A percentile compares a stretch with the other conserved stretches of the same genome.
These are phyloP conservation scores for Notarius quadriscutis DNA, from an alignment of 2,113 vertebrate genomes.

Conservation along the genomic window DNA sequence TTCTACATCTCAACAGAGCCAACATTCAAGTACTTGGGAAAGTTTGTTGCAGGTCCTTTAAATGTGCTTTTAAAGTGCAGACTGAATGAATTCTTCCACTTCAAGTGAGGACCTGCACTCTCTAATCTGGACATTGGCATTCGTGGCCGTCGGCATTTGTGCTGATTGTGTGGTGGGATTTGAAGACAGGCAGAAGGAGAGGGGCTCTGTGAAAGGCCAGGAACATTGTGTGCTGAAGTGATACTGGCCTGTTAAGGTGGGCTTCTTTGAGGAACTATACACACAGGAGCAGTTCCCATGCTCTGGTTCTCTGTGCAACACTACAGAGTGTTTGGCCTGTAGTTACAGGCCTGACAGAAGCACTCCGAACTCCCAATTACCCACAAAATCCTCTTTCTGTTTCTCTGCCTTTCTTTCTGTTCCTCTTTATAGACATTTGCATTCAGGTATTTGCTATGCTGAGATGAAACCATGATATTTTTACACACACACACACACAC, in stretches of 20 bases:
- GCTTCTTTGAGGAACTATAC: slow-evolving; percentile 47
- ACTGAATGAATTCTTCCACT: slow-evolving; percentile 43
- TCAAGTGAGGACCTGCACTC: background rate
- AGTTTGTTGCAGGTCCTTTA: slow-evolving; percentile 48
- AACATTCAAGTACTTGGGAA: slow-evolving; percentile 46
- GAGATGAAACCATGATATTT: background rate
- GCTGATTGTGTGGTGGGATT: slow-evolving; percentile 49
- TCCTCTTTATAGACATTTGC: background rate
- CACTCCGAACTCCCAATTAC: slow-evolving; percentile 44
- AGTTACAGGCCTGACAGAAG: slow-evolving; percentile 44
- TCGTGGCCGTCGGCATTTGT: slow-evolving; percentile 36
- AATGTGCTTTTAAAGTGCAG: slow-evolving; percentile 43
- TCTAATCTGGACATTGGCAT: slow-evolving; percentile 59
- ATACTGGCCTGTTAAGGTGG: slow-evolving; percentile 49
- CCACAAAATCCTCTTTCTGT: slow-evolving; percentile 32
- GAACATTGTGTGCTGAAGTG: slow-evolving; percentile 42
- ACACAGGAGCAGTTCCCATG: slow-evolving; percentile 53
- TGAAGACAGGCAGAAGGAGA: slow-evolving; percentile 42
- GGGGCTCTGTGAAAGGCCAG: slow-evolving; percentile 40
- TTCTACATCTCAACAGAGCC: slow-evolving; percentile 27
- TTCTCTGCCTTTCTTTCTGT: slow-evolving; percentile 7
- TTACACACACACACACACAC: background rate
- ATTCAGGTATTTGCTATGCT: background rate
- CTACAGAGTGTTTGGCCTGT: slow-evolving; percentile 45
- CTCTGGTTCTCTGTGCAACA: slow-evolving; percentile 39